These are phyloP conservation scores for Sceloporus undulatus DNA, from an alignment of 2,113 vertebrate species.

Conservation along the genomic window DNA sequence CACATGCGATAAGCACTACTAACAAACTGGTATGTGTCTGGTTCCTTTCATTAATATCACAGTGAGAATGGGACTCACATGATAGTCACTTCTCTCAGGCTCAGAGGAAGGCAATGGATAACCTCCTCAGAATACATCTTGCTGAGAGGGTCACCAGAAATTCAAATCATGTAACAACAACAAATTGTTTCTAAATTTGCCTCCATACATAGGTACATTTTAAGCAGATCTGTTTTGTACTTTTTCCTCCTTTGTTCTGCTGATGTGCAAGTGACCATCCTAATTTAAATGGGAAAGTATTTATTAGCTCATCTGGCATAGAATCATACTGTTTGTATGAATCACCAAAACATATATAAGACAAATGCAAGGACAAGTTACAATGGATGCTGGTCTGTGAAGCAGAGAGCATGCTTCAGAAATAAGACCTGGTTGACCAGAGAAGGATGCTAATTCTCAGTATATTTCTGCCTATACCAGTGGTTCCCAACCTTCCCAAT, in stretches of 20 bases:
- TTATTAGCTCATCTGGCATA: background rate
- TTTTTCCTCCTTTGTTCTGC: background rate
- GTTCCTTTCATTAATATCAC: no score
- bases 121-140: no score
- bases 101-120: no score
- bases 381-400: background rate
- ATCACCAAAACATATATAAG: background rate
- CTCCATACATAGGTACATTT: background rate
- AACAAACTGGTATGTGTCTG: no score
- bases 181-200: background rate
- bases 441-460: background rate
- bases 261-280: background rate
- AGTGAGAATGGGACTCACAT: no score
- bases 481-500: no score
- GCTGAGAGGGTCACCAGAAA: no score
- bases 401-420: background rate
- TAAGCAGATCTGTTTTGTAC: background rate
- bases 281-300: constrained; percentile 1
- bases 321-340: background rate
- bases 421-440: background rate
- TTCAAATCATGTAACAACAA: no score
- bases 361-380: background rate
- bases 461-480: background rate
- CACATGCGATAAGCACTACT: no score
- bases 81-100: no score